A percentile compares a stretch with the other conserved stretches of the same genome.
Evolutionary conservation across 2,888 invertebrate species (phyloP).

Genomic region (Chaetogeoica ovagalla): DNA sequence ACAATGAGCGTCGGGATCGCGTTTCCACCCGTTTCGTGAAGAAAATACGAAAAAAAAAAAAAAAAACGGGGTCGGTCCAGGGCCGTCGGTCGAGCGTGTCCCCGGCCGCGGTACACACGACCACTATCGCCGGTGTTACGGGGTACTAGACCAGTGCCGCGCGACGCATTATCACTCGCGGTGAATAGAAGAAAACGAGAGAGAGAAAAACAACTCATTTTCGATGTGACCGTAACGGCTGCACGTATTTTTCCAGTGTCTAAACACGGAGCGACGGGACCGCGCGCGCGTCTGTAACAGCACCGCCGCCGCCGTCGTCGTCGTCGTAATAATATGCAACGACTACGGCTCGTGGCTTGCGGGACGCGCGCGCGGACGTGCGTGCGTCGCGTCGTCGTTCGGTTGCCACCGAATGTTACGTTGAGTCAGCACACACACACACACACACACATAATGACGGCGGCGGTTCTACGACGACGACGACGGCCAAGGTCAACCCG

Average conservation of each 20-base stretch:
- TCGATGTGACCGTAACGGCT: slow-evolving; percentile 43
- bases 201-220: slow-evolving; percentile 20
- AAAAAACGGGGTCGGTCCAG: slow-evolving; percentile 26
- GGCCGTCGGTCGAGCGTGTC: slow-evolving; percentile 42
- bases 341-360: neutral
- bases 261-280: slow-evolving; percentile 10
- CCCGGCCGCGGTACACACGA: too few species aligned
- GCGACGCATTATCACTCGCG: slow-evolving; percentile 12
- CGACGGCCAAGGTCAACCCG: slow-evolving; percentile 50
- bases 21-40: neutral
- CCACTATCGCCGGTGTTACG: too few species aligned
- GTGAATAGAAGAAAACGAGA: neutral
- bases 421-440: neutral
- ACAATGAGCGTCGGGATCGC: too few species aligned
- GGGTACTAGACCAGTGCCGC: neutral
- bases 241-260: slow-evolving; percentile 51
- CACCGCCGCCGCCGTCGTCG: neutral
- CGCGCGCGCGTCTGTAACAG: neutral
- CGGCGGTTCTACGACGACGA: slow-evolving; percentile 4
- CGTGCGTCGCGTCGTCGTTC: neutral
- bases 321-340: neutral
- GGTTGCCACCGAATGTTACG: neutral
- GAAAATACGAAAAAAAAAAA: neutral
- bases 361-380: neutral
- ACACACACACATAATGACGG: too few species aligned